Percentiles rank a stretch among this genome's conserved stretches.
Evolutionary conservation across 2,113 vertebrate genomes (phyloP).

Genomic region (Elanus axillaris): DNA sequence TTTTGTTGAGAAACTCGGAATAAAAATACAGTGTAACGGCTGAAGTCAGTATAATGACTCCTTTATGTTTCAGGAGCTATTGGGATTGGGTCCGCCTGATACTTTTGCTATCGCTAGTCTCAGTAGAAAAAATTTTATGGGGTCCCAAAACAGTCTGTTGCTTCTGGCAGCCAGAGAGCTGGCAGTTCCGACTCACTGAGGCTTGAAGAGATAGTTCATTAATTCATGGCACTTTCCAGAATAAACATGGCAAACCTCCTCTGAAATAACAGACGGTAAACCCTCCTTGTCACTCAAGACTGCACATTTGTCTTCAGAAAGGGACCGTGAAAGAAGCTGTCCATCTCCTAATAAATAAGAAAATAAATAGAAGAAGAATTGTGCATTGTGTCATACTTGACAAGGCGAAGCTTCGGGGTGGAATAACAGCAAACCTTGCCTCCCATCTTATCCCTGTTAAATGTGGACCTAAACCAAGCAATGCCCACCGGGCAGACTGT

Average conservation of each 20-base stretch:
- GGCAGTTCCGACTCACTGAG: constrained; percentile 30
- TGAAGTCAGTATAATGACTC: constrained; percentile 6
- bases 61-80: constrained; percentile 33
- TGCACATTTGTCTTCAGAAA: constrained; percentile 34
- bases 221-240: constrained; percentile 60
- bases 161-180: constrained; percentile 46
- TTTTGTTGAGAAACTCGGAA: background rate
- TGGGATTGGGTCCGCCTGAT: constrained; percentile 8
- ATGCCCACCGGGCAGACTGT: background rate
- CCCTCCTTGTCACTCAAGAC: constrained; percentile 49
- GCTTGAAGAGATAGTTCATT: constrained; percentile 62
- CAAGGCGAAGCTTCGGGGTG: background rate
- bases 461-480: background rate
- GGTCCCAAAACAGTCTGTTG: constrained; percentile 50
- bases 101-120: constrained; percentile 38
- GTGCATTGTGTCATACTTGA: background rate
- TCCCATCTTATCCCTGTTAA: background rate
- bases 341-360: constrained; percentile 13
- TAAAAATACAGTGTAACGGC: background rate
- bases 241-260: constrained; percentile 61
- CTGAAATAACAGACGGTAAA: constrained; percentile 57
- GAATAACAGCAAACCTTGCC: background rate
- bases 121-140: constrained; percentile 52
- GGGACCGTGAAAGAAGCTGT: constrained; percentile 7
- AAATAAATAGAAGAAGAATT: constrained; percentile 53